Evolutionary conservation across 1,140 invertebrate species (phyloP), one percentile per base, ranked within the genome.

Genomic region (Pseudomyrmex flavicornis): DNA sequence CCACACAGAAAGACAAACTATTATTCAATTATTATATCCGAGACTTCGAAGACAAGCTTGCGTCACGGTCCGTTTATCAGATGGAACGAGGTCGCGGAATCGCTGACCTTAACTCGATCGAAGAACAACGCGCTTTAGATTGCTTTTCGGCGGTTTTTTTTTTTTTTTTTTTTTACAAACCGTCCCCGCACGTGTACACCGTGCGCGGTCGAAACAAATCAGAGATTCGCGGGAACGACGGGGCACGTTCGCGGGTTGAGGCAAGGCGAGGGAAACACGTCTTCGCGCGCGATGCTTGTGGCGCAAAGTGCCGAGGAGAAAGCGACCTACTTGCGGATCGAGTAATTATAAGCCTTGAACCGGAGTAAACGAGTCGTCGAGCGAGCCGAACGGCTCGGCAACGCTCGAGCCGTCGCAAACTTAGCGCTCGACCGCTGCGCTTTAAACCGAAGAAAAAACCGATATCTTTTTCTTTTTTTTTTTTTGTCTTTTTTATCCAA

Each of bases 261-360:
- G 12, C 48, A 44, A 72, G 87, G 88, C 83, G 75, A 35, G 35
- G 35, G 84, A 85, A 91, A 85, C 90, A 86, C 69, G 84, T 76
- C 73, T 82, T 83, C 66, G 70, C 86, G 85, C 82, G 82, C 73
- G 15, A 35, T 35, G 35, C 35, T 35, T 35, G 85, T 88, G 89
- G 91, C 91, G 91, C 83, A 92, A 91, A 92, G 89, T 91, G 90
- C 86, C 79, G 90, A 93, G 91, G 92, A 93, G 92, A 93, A 93
- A 93, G 92, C 92, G 92, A 93, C 92, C 92, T 92, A 93, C 92
- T 93, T 93, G 87, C 89, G 86, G 89, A 50, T 87, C 90, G 90
- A 92, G 92, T 93, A 93, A 93, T 93, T 93, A 92, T 92, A 93
- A 92, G 92, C 91, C 91, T 93, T 92, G 91, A 93, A 92, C 89